Conservation (phyloP, 2,797 vertebrate species). For the Etheostoma perlongum region DNA sequence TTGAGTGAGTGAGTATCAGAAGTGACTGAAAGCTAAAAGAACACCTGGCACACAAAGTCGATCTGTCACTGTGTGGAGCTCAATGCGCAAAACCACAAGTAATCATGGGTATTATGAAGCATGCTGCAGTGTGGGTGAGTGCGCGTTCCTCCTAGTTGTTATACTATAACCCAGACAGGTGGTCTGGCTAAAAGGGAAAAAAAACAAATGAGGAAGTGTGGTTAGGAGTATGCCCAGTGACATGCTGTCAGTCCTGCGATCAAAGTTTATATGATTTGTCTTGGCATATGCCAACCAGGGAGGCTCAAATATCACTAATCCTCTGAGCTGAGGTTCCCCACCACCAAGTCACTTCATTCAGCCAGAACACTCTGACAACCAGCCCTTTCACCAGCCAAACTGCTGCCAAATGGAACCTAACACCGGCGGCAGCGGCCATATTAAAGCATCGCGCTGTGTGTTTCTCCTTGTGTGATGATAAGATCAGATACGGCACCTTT, state of each 20-base stretch:
- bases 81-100: slow-evolving; percentile 81
- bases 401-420: slow-evolving; percentile 69
- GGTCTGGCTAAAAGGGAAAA: slow-evolving; percentile 72
- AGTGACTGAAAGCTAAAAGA: slow-evolving; percentile 50
- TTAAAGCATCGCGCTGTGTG: slow-evolving; percentile 69
- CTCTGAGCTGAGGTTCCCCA: slow-evolving; percentile 46
- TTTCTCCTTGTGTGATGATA: slow-evolving; percentile 77
- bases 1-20: not conserved
- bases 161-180: slow-evolving; percentile 79
- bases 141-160: slow-evolving; percentile 63
- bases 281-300: slow-evolving; percentile 63
- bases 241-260: slow-evolving; percentile 46
- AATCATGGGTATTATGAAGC: slow-evolving; percentile 77
- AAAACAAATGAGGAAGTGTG: slow-evolving; percentile 77
- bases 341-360: slow-evolving; percentile 58
- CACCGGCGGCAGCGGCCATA: slow-evolving; percentile 60
- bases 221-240: slow-evolving; percentile 52
- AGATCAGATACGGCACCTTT: slow-evolving; percentile 82
- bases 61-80: slow-evolving; percentile 54
- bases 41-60: slow-evolving; percentile 71
- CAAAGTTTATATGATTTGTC: slow-evolving; percentile 70
- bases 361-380: slow-evolving; percentile 45
- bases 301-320: slow-evolving; percentile 69
- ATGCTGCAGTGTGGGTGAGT: slow-evolving; percentile 69
- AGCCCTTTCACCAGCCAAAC: slow-evolving; percentile 61